phyloP scores from a whole-genome alignment of 2,113 vertebrate species.

The Seriola rivoliana region DNA sequence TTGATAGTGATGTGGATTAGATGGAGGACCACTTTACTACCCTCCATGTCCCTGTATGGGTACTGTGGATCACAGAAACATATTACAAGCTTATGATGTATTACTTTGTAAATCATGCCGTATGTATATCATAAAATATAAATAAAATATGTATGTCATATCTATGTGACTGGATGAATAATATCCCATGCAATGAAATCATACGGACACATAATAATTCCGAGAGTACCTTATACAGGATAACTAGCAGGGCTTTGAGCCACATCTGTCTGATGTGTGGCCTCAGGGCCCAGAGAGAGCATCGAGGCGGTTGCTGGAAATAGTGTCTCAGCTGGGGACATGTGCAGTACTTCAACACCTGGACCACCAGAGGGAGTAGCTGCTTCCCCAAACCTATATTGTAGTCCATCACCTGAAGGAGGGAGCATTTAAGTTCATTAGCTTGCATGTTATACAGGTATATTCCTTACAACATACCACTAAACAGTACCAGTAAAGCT shows the following conservation, averaged over 20 bases:
- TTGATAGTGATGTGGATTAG: conserved; percentile 99
- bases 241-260: conserved; percentile 96
- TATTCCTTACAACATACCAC: neutral
- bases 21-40: conserved; percentile 95
- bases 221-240: conserved; percentile 94
- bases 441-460: neutral
- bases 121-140: neutral
- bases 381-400: conserved; percentile 97
- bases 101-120: neutral
- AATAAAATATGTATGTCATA: neutral
- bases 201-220: neutral
- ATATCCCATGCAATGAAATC: neutral
- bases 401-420: conserved; percentile 96
- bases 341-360: conserved; percentile 96
- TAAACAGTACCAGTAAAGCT: neutral
- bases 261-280: conserved; percentile 98
- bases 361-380: conserved; percentile 96
- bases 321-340: conserved; percentile 98
- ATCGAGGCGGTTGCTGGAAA: conserved; percentile 98
- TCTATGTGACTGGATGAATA: neutral
- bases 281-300: conserved; percentile 95
- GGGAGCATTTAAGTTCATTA: conserved; percentile 7
- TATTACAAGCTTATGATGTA: neutral
- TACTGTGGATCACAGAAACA: conserved; percentile 84
- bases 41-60: conserved; percentile 97